These are phyloP conservation scores for Lycocorax pyrrhopterus DNA, from an alignment of 2,113 vertebrate genomes.

Conservation along the genomic window DNA sequence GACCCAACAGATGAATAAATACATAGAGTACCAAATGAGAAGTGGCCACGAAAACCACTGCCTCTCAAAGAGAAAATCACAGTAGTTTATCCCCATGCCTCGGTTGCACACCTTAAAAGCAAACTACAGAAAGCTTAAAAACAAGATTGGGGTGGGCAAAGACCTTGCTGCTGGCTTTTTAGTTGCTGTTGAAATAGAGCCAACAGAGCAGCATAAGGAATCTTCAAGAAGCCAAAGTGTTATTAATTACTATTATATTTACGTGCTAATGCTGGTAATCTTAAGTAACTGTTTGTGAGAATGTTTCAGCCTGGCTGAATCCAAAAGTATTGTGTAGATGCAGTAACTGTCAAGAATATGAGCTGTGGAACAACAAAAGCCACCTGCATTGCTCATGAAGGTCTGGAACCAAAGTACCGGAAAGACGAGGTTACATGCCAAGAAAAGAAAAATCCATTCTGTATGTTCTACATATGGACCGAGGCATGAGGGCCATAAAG, in stretches of 20 bases:
- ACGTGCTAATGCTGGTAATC: conserved; percentile 62
- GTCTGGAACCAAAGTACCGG: conserved; percentile 74
- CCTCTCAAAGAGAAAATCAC: not conserved
- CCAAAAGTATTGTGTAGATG: conserved; percentile 72
- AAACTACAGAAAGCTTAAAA: not conserved
- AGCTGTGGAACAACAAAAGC: conserved; percentile 80
- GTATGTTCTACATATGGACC: conserved; percentile 58
- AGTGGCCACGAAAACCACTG: not conserved
- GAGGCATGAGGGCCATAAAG: conserved; percentile 43
- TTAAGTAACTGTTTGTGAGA: conserved; percentile 76
- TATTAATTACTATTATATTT: conserved; percentile 66
- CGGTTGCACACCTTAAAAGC: not conserved
- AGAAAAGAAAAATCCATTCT: conserved; percentile 58
- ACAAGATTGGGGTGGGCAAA: not conserved
- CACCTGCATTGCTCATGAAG: conserved; percentile 75
- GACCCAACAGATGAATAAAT: not conserved
- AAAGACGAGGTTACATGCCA: conserved; percentile 70
- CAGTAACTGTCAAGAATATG: conserved; percentile 80
- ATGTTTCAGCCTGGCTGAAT: conserved; percentile 72
- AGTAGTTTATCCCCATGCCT: not conserved
- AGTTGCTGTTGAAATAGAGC: conserved; percentile 4
- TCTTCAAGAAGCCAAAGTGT: conserved; percentile 55
- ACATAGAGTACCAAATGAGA: not conserved
- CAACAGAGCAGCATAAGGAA: conserved; percentile 16
- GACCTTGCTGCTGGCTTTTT: not conserved